Conservation (phyloP, 2,113 vertebrate genomes). For the Morone chrysops region DNA sequence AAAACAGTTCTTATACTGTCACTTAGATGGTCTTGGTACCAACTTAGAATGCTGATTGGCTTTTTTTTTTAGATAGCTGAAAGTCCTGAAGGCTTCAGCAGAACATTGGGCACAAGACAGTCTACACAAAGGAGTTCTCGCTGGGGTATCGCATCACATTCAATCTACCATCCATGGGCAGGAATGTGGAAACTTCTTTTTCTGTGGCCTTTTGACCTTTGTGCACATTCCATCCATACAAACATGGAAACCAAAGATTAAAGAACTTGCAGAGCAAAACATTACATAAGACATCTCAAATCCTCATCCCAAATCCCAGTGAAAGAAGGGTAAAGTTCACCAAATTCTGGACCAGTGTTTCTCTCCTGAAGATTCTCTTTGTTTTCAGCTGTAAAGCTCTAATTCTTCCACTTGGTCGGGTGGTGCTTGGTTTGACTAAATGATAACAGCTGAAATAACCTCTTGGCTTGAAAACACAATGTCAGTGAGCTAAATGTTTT, state of each 20-base stretch:
- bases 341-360: not conserved
- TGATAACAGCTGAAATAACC: not conserved
- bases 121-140: not conserved
- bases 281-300: conserved; percentile 51
- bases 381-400: conserved; percentile 4
- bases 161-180: conserved; percentile 28
- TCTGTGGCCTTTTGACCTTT: conserved; percentile 26
- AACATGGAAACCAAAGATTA: conserved; percentile 39
- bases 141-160: conserved; percentile 16
- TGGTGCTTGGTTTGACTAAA: not conserved
- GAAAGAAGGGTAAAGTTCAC: conserved; percentile 49
- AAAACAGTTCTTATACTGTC: not conserved
- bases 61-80: not conserved
- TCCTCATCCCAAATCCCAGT: not conserved
- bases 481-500: conserved; percentile 15
- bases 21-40: not conserved
- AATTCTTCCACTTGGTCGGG: not conserved
- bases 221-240: conserved; percentile 41
- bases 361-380: not conserved
- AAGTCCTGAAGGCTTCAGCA: not conserved
- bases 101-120: not conserved
- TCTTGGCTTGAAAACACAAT: not conserved
- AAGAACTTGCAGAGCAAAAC: conserved; percentile 22
- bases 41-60: not conserved
- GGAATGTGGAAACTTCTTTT: conserved; percentile 52